A percentile compares a stretch with the other conserved stretches of the same genome.
These are phyloP conservation scores for Rhimphoctona megacephalus DNA, from an alignment of 2,888 invertebrate genomes.

Conservation along the genomic window DNA sequence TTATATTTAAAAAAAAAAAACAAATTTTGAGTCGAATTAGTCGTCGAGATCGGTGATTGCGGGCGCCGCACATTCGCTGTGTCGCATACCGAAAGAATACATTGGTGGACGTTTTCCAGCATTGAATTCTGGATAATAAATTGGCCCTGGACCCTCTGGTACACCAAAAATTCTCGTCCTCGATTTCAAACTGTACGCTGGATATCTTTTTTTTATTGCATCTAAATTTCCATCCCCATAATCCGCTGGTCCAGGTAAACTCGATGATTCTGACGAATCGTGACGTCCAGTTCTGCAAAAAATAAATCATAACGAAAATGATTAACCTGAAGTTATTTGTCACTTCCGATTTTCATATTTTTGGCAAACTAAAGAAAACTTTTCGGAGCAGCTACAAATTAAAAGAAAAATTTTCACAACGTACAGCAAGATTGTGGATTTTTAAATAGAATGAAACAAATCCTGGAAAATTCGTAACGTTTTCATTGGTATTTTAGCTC, in stretches of 20 bases:
- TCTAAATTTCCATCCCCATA: slow-evolving; percentile 75
- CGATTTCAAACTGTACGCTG: slow-evolving; percentile 78
- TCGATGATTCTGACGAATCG: slow-evolving; percentile 35
- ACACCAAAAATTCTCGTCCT: slow-evolving; percentile 59
- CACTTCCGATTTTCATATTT: neutral
- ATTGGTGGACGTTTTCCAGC: slow-evolving; percentile 75
- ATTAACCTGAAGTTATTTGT: neutral
- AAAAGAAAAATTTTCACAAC: neutral
- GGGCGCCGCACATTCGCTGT: slow-evolving; percentile 86
- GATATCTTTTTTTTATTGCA: slow-evolving; percentile 75
- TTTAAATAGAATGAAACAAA: neutral
- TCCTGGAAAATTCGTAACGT: neutral
- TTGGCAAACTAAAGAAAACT: neutral
- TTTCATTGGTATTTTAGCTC: neutral
- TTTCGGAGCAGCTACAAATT: neutral
- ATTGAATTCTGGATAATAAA: slow-evolving; percentile 74
- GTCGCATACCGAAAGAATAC: slow-evolving; percentile 88
- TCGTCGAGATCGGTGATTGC: slow-evolving; percentile 87
- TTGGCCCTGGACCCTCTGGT: slow-evolving; percentile 77
- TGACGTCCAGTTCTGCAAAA: slow-evolving; percentile 53
- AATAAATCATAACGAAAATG: neutral
- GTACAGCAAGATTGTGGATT: neutral
- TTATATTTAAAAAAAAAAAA: neutral
- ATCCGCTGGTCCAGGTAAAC: slow-evolving; percentile 81
- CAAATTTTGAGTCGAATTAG: slow-evolving; percentile 14